Conservation (phyloP, 2,888 invertebrate species). For the Torymus auratus region DNA sequence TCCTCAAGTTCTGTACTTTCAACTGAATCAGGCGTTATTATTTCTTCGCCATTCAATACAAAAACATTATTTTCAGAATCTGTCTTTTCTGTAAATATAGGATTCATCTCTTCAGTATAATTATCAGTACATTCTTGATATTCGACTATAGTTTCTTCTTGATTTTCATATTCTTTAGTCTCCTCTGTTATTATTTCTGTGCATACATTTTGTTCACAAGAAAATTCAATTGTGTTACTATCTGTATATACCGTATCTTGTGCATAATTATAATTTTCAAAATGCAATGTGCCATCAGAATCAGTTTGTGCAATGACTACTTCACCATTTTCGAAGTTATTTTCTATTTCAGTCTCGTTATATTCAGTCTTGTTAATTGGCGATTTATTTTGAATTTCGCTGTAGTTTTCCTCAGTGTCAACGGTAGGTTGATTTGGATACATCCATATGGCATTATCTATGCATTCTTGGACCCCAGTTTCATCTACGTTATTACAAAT, state of each 20-base stretch:
- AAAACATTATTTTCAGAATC: slow-evolving; percentile 40
- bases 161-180: slow-evolving; percentile 35
- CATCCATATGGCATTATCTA: slow-evolving; percentile 57
- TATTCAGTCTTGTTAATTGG: slow-evolving; percentile 70
- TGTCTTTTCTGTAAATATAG: slow-evolving; percentile 32
- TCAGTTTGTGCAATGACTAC: slow-evolving; percentile 58
- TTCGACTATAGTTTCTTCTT: slow-evolving; percentile 51
- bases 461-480: slow-evolving; percentile 57
- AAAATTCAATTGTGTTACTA: slow-evolving; percentile 40
- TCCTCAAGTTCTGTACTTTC: slow-evolving; percentile 37
- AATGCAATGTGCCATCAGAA: slow-evolving; percentile 54
- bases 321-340: slow-evolving; percentile 60
- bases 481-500: slow-evolving; percentile 53
- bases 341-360: slow-evolving; percentile 70
- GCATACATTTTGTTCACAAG: slow-evolving; percentile 40
- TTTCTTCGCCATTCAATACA: slow-evolving; percentile 42
- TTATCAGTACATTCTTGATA: slow-evolving; percentile 45
- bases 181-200: slow-evolving; percentile 7
- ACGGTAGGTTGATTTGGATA: slow-evolving; percentile 38
- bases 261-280: slow-evolving; percentile 55
- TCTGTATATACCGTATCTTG: slow-evolving; percentile 48
- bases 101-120: slow-evolving; percentile 41
- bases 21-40: slow-evolving; percentile 25
- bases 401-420: slow-evolving; percentile 54
- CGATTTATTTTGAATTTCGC: slow-evolving; percentile 63